Percentiles rank a stretch among this genome's conserved stretches.
These are phyloP conservation scores for Geophilus truncorum DNA, from an alignment of 2,888 invertebrate genomes.

Conservation along the genomic window DNA sequence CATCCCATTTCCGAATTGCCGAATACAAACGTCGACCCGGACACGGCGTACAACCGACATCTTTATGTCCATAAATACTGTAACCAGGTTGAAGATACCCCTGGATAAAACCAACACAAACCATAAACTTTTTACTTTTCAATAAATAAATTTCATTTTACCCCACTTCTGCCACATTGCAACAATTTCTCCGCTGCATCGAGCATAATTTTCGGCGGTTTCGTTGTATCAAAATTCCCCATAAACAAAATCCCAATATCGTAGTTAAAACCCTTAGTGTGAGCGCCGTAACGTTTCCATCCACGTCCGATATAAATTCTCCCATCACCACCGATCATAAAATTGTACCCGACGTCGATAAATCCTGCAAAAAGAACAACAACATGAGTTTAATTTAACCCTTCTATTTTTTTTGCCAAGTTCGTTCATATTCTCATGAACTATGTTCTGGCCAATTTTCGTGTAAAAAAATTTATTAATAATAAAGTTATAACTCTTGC, in stretches of 20 bases:
- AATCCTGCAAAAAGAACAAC: background rate
- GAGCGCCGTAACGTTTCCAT: background rate
- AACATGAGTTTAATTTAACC: background rate
- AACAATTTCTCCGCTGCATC: background rate
- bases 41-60: background rate
- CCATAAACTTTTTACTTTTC: background rate
- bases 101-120: background rate
- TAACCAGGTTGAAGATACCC: background rate
- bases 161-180: background rate
- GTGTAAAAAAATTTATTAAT: no score
- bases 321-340: background rate
- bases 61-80: background rate
- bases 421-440: no score
- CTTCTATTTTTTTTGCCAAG: background rate
- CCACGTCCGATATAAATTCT: background rate
- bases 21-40: background rate
- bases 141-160: background rate
- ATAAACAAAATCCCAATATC: slow-evolving; percentile 8
- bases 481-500: no score
- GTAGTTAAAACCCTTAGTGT: background rate
- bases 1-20: background rate
- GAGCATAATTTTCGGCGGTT: background rate
- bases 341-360: background rate
- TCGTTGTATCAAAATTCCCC: background rate
- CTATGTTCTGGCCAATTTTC: no score